These are phyloP conservation scores for Cyclophora punctaria DNA, from an alignment of 2,888 invertebrate genomes.

Conservation along the genomic window DNA sequence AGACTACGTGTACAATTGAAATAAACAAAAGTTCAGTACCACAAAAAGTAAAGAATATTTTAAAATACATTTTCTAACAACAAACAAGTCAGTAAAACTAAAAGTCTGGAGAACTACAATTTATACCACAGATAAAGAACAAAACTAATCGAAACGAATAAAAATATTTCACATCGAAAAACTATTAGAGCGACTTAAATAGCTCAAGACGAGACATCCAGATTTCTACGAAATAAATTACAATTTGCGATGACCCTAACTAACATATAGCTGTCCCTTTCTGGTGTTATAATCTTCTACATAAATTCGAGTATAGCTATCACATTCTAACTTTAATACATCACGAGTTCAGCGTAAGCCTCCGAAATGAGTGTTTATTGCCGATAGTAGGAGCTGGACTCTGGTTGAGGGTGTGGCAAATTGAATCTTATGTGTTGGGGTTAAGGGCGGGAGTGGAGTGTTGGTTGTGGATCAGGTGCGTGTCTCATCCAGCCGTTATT, in stretches of 20 bases:
- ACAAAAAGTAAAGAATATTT: too few species aligned
- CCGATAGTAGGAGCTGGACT: slow-evolving; percentile 53
- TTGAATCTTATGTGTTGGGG: slow-evolving; percentile 33
- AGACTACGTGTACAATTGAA: too few species aligned
- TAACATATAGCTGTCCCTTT: slow-evolving; percentile 33
- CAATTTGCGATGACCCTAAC: slow-evolving; percentile 19
- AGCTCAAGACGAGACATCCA: slow-evolving; percentile 21
- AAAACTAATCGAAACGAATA: slow-evolving; percentile 17
- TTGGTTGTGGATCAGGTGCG: slow-evolving; percentile 49
- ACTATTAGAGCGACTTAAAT: slow-evolving; percentile 32
- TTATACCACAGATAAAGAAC: slow-evolving; percentile 11
- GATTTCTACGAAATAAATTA: slow-evolving; percentile 33
- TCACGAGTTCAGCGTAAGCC: slow-evolving; percentile 55
- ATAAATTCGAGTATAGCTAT: slow-evolving; percentile 37
- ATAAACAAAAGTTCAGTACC: too few species aligned
- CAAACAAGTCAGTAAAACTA: slow-evolving; percentile 10
- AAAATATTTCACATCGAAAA: slow-evolving; percentile 31
- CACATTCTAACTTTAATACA: slow-evolving; percentile 53
- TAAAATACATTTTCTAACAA: not conserved
- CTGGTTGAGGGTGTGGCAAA: slow-evolving; percentile 29
- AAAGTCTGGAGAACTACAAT: slow-evolving; percentile 9
- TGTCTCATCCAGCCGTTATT: slow-evolving; percentile 54
- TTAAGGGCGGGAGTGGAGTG: slow-evolving; percentile 29
- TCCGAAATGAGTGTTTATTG: slow-evolving; percentile 69
- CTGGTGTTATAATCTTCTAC: slow-evolving; percentile 34